These are phyloP conservation scores for Acromyrmex heyeri DNA, from an alignment of 1,140 invertebrate species.

Conservation along the genomic window DNA sequence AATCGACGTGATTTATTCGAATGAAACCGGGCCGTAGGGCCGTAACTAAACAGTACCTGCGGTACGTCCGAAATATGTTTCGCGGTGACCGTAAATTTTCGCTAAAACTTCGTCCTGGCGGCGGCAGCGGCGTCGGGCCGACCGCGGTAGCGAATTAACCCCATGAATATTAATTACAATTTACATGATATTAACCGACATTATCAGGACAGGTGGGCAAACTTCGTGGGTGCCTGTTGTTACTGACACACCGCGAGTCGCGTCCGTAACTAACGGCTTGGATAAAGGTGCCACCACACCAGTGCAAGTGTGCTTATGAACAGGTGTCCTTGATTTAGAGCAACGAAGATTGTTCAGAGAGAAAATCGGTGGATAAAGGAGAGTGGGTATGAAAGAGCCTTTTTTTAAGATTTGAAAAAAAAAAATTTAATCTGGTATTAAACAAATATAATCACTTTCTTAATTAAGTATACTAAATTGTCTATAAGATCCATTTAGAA, in stretches of 20 bases:
- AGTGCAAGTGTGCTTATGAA: constrained; percentile 52
- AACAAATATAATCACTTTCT: too few relatives aligned
- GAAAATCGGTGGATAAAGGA: not conserved
- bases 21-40: not conserved
- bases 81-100: constrained; percentile 80
- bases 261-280: constrained; percentile 57
- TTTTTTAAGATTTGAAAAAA: too few relatives aligned
- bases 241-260: constrained; percentile 64
- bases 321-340: constrained; percentile 73
- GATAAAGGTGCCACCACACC: constrained; percentile 47
- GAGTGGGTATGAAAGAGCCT: too few relatives aligned
- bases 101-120: constrained; percentile 76
- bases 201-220: constrained; percentile 83
- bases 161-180: constrained; percentile 86
- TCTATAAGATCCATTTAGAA: too few relatives aligned
- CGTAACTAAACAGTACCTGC: constrained; percentile 56
- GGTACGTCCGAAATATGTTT: constrained; percentile 79
- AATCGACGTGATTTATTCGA: constrained; percentile 63
- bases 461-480: too few relatives aligned
- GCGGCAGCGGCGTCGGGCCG: constrained; percentile 48
- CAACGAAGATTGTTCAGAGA: not conserved
- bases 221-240: constrained; percentile 78
- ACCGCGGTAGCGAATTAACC: constrained; percentile 76
- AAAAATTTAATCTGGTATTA: too few relatives aligned
- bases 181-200: constrained; percentile 86